Base-by-base conservation (phyloP, 2,888 invertebrate species). In the Pterobdella sp. region DNA sequence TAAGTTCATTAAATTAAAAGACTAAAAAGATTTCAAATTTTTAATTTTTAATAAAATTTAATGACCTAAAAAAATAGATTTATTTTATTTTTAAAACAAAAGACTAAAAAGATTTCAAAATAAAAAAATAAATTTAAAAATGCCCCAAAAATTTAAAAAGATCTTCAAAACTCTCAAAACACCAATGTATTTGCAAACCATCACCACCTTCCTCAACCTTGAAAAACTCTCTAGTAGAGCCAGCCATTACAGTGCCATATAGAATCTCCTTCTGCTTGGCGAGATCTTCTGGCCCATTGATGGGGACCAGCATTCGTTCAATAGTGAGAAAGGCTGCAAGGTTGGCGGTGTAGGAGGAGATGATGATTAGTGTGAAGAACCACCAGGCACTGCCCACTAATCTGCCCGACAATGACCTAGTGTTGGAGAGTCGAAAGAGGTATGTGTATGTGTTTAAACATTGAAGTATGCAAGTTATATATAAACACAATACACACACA, bases 271-370 rank as follows among this genome's bases (percentile, higher is more conserved):
- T 78, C 85, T 93, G 93, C 72, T 91, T 89, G 52, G 91, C 91
- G 74, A 94, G 86, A 84, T 93, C 94, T 82, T 95, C 91, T 0
- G 93, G 90, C 37, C 91, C 92, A 85, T 92, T 92, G 79, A 94
- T 91, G 18, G 96, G 94, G 18, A 94, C 91, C 10, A 93, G 90
- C 90, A 96, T 95, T 78, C 95, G 88, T 84, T 96, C 96, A 72
- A 96, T 91, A 2, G 97, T 98, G 74, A 97, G 88, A 84, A 96
- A 97, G 1, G 97, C 97, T 14, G 84, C 84, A 75, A 98, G 87
- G 85, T 98, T 98, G 75, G 97, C 97, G 65, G 97, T 98, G 84
- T 98, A 98, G 34, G 96, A 96, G 73, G 95, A 95, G 76, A 73
- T 68, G 68, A 73, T 73, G 68, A 73, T 73, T 29, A 73, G 73